These are phyloP conservation scores for Andricus quercusramuli DNA, from an alignment of 2,888 invertebrate genomes.

Conservation along the genomic window DNA sequence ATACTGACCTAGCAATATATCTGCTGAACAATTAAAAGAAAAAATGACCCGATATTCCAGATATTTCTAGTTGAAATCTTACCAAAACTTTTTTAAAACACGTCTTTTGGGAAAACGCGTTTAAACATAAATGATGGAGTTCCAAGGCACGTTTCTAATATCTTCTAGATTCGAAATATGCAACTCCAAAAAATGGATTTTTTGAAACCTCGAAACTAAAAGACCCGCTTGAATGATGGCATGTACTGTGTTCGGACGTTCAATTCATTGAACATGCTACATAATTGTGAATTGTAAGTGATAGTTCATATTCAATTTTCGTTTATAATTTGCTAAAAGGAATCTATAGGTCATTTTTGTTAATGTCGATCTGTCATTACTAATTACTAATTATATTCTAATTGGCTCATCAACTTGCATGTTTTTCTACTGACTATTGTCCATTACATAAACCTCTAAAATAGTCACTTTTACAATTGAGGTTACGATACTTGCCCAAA, in stretches of 20 bases:
- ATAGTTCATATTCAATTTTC: not conserved
- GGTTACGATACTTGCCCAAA: not conserved
- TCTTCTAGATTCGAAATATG: no score
- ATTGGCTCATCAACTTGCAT: not conserved
- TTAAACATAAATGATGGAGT: no score
- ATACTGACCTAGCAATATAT: no score
- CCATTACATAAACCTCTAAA: not conserved
- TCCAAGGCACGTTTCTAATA: no score
- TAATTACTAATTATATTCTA: not conserved
- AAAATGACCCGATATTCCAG: no score
- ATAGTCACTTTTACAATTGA: not conserved
- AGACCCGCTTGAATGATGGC: not conserved
- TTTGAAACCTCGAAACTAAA: no score
- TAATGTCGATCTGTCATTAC: not conserved
- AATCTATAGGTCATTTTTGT: not conserved
- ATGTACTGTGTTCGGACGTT: not conserved
- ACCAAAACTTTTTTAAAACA: no score
- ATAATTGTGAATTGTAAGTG: not conserved
- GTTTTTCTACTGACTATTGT: not conserved
- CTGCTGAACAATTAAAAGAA: no score
- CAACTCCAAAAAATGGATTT: no score
- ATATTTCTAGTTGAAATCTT: no score
- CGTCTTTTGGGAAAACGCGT: no score
- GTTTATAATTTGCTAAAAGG: not conserved
- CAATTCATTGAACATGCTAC: not conserved